phyloP scores from a whole-genome alignment of 2,113 vertebrate species.

The Anser cygnoides region DNA sequence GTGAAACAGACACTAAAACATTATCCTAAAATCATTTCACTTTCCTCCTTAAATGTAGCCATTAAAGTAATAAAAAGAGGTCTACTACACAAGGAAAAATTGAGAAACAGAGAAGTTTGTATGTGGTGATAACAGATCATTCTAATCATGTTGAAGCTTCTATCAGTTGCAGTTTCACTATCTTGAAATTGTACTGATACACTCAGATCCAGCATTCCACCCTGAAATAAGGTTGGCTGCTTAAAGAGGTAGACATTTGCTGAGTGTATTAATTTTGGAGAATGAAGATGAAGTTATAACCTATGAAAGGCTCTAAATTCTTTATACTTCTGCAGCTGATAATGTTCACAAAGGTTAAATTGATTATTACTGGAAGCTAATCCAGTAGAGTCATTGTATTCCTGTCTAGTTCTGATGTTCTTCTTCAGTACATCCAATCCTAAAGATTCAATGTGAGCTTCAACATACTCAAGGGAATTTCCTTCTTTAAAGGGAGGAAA shows the following conservation, averaged over 20 bases:
- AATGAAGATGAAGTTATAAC: not conserved
- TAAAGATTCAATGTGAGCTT: not conserved
- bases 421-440: not conserved
- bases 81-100: not conserved
- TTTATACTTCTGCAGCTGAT: not conserved
- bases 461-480: not conserved
- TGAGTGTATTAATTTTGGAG: not conserved
- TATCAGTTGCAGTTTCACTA: not conserved
- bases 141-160: not conserved
- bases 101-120: not conserved
- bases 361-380: not conserved
- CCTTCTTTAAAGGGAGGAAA: not conserved
- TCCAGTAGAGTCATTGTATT: not conserved
- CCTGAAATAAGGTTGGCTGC: not conserved
- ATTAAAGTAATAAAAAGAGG: conserved; percentile 47
- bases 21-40: conserved; percentile 50
- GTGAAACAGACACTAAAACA: conserved; percentile 50
- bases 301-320: not conserved
- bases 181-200: not conserved
- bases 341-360: not conserved
- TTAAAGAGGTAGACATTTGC: not conserved
- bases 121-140: not conserved
- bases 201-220: not conserved
- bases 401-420: not conserved
- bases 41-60: conserved; percentile 35